Evolutionary conservation across 2,113 vertebrate species (phyloP).

Genomic region (Isurus oxyrinchus): DNA sequence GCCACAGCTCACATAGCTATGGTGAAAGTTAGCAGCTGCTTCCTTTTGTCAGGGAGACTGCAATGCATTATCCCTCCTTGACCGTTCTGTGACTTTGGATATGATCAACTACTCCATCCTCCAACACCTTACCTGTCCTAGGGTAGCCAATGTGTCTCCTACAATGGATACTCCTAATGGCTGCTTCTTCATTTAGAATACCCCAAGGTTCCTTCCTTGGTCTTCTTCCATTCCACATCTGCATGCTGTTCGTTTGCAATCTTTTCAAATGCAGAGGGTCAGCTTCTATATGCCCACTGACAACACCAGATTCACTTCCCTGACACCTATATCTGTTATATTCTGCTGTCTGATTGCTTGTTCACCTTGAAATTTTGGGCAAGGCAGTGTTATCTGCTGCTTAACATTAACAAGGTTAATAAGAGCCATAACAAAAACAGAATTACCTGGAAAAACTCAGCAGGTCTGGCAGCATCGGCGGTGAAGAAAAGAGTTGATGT

Average conservation of each 20-base stretch:
- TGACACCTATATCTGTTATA: background rate
- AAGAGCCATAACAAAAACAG: too few relatives aligned
- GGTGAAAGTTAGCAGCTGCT: too few relatives aligned
- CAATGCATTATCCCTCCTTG: too few relatives aligned
- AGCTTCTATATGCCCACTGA: background rate
- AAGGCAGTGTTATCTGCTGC: background rate
- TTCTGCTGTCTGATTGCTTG: background rate
- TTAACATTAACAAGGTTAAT: background rate
- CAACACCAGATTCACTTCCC: background rate
- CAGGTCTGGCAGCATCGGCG: too few relatives aligned
- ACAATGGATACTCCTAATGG: too few relatives aligned
- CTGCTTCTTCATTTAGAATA: background rate
- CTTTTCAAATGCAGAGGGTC: background rate
- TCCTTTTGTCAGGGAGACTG: too few relatives aligned
- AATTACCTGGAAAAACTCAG: too few relatives aligned
- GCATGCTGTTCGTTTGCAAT: background rate
- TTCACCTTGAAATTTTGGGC: too few relatives aligned
- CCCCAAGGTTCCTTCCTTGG: background rate
- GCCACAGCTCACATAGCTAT: too few relatives aligned
- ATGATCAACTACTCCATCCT: background rate
- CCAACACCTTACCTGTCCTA: background rate
- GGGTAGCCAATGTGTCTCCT: background rate
- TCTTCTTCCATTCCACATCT: background rate
- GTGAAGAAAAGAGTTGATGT: too few relatives aligned
- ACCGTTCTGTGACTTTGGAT: too few relatives aligned